phyloP scores from a whole-genome alignment of 2,797 vertebrate genomes.

The Micropoecilia bifurca region DNA sequence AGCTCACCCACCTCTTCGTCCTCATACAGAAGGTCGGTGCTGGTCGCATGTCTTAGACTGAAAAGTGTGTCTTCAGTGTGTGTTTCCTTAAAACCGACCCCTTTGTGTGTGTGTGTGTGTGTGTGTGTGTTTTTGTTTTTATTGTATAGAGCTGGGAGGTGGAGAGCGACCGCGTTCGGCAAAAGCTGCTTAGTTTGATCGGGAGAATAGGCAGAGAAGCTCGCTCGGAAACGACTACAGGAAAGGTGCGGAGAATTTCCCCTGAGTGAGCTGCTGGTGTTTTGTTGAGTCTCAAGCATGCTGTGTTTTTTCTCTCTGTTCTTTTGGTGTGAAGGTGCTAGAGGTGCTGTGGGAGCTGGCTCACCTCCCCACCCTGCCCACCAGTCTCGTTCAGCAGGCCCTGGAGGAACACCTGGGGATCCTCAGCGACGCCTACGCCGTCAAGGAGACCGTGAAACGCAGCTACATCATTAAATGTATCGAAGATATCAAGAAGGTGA shows the following conservation, averaged over 20 bases:
- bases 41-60: neutral
- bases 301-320: neutral
- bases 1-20: slow-evolving; percentile 96
- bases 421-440: slow-evolving; percentile 96
- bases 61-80: neutral
- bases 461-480: slow-evolving; percentile 99
- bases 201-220: slow-evolving; percentile 96
- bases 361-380: slow-evolving; percentile 93
- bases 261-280: neutral
- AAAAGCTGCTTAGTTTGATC: slow-evolving; percentile 96
- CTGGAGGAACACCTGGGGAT: slow-evolving; percentile 97
- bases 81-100: neutral
- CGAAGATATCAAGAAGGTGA: slow-evolving; percentile 98
- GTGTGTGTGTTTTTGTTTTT: neutral
- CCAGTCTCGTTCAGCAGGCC: slow-evolving; percentile 94
- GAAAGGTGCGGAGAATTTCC: slow-evolving; percentile 81
- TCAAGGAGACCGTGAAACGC: slow-evolving; percentile 95
- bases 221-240: slow-evolving; percentile 94
- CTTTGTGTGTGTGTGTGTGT: neutral
- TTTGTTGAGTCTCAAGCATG: neutral
- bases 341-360: slow-evolving; percentile 98
- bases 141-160: slow-evolving; percentile 93
- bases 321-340: slow-evolving; percentile 84
- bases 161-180: slow-evolving; percentile 94
- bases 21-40: slow-evolving; percentile 94